Evolutionary conservation across 2,888 invertebrate species (phyloP).

Genomic region (Colletes collaris): DNA sequence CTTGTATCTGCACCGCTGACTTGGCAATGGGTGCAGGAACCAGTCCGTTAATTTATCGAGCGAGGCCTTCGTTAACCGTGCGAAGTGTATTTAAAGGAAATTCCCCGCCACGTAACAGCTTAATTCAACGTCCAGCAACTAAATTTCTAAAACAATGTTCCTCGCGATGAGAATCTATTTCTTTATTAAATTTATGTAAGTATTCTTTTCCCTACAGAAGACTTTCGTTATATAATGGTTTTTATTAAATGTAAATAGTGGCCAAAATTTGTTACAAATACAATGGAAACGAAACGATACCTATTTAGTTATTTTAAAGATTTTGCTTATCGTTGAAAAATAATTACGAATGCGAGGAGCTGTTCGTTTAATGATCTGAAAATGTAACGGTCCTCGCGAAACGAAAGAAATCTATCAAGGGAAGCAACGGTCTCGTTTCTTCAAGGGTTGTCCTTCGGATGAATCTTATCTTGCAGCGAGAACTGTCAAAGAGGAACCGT

Average conservation of each 20-base stretch:
- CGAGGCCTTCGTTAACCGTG: constrained; percentile 24
- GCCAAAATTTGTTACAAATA: too few species aligned
- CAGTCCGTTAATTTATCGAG: constrained; percentile 69
- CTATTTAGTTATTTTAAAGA: too few species aligned
- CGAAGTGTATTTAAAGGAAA: constrained; percentile 11
- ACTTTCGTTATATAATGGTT: too few species aligned
- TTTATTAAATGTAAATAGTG: too few species aligned
- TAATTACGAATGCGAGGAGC: too few species aligned
- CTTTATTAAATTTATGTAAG: too few species aligned
- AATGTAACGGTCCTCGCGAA: background rate
- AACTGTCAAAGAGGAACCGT: constrained; percentile 80
- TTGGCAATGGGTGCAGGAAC: constrained; percentile 51
- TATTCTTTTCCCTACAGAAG: too few species aligned
- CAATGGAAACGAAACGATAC: too few species aligned
- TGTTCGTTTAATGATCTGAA: background rate
- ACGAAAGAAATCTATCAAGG: constrained; percentile 57
- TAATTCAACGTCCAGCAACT: background rate
- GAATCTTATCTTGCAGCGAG: constrained; percentile 80
- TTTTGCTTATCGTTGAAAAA: too few species aligned
- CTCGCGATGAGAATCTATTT: too few species aligned
- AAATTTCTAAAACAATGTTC: too few species aligned
- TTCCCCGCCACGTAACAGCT: background rate
- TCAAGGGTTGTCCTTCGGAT: constrained; percentile 69
- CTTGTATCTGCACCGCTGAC: constrained; percentile 72
- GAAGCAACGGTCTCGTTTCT: constrained; percentile 58